Conservation (phyloP, 2,888 invertebrate genomes). For the Euzophera pinguis region DNA sequence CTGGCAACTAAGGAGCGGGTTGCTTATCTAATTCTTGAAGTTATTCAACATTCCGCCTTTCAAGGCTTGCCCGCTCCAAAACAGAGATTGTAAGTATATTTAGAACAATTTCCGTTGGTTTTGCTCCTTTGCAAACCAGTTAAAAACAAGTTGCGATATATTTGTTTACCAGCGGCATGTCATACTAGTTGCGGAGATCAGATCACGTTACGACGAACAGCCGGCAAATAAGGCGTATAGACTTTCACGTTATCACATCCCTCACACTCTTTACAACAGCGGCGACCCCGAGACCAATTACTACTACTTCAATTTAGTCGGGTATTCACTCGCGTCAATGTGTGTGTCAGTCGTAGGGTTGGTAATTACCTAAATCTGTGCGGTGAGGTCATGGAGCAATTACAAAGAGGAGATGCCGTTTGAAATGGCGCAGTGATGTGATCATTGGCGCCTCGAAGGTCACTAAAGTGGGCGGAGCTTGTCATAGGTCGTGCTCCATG, state of each 20-base stretch:
- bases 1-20: background rate
- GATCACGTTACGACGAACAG: conserved; percentile 33
- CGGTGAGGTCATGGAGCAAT: too few relatives aligned
- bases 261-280: too few relatives aligned
- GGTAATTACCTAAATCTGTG: too few relatives aligned
- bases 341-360: too few relatives aligned
- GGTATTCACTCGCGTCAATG: too few relatives aligned
- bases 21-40: background rate
- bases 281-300: too few relatives aligned
- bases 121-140: conserved; percentile 6
- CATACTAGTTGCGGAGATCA: conserved; percentile 29
- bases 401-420: too few relatives aligned
- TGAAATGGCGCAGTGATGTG: too few relatives aligned
- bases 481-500: too few relatives aligned
- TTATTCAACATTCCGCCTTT: conserved; percentile 1
- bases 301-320: too few relatives aligned
- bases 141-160: conserved; percentile 19
- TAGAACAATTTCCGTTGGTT: background rate
- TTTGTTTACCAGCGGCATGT: conserved; percentile 26
- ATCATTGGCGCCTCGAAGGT: too few relatives aligned
- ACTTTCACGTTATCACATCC: conserved; percentile 50
- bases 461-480: too few relatives aligned
- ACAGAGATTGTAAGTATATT: background rate
- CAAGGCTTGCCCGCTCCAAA: background rate
- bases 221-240: conserved; percentile 40